Base-by-base conservation (phyloP, 2,888 invertebrate species). In the Teinopalpus imperialis region DNA sequence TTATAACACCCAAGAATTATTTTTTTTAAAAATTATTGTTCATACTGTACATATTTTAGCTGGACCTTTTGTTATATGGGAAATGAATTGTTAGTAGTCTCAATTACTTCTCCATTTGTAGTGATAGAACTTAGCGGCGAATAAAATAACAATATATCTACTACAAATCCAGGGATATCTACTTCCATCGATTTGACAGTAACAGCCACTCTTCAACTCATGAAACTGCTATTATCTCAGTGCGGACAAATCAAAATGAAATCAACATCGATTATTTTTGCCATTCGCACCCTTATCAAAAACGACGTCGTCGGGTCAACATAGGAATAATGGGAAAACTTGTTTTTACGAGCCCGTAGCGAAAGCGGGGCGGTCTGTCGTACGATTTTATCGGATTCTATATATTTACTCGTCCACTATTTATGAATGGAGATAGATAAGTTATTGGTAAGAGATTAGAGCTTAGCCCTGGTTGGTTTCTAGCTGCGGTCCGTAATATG, bases 231-330 rank as follows among this genome's bases (percentile, higher is more conserved):
- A 81, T 85, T 81, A 85, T 82, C 75, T 71, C 63, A 53, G 65
- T 62, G 73, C 61, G 76, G 74, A 76, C 71, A 69, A 81, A 86
- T 87, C 83, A 83, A 87, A 87, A 77, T 62, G 69, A 77, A 83
- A 86, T 88, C 83, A 85, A 74, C 83, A 81, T 83, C 70, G 74
- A 76, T 81, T 83, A 82, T 78, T 78, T 80, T 74, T 72, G 76
- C 69, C 73, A 59, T 70, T 70, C 67, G 62, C 72, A 78, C 82
- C 80, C 83, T 81, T 82, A 80, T 82, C 81, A 81, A 73, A 45
- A 66, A 61, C 63, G 61, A 55, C 60, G 56, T 67, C 65, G 74
- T 73, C 69, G 73, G 75, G 74, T 75, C 76, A 74, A 73, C 65
- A 61, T 56, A 65, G 66, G 69, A 78, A 69, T 79, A 73, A 81